Percentiles rank a stretch among this genome's conserved stretches.
Conservation (phyloP, 2,113 vertebrate genomes). For the Tricholaema leucomelas region DNA sequence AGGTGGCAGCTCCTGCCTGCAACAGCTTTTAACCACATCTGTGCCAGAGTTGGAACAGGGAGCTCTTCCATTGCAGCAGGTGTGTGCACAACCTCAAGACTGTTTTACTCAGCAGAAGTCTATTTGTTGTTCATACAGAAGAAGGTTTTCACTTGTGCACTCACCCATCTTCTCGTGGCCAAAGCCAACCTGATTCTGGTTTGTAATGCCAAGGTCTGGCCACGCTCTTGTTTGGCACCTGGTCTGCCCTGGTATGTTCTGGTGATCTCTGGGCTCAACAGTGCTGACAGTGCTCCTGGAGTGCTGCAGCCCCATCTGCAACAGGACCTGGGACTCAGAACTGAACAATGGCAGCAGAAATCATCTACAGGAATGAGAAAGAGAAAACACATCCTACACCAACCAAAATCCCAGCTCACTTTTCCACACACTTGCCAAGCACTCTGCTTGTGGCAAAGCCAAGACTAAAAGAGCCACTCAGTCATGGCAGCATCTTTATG, state of each 20-base stretch:
- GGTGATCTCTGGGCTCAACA: fast-evolving
- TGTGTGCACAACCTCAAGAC: fast-evolving
- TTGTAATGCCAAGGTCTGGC: not conserved
- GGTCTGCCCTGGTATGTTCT: fast-evolving
- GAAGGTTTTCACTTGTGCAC: not conserved
- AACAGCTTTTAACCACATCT: not conserved
- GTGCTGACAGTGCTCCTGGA: not conserved
- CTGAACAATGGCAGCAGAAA: not conserved
- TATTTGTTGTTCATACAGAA: not conserved
- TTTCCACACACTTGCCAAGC: not conserved
- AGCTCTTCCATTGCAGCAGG: not conserved
- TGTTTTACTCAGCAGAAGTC: not conserved
- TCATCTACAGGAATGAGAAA: not conserved
- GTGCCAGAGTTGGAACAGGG: not conserved
- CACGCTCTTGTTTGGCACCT: not conserved
- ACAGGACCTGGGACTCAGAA: not conserved
- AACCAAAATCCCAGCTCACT: not conserved
- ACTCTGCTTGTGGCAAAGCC: not conserved
- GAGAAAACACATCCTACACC: not conserved
- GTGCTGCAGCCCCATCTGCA: not conserved
- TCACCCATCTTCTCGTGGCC: not conserved
- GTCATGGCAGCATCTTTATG: not conserved
- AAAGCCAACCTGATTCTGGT: not conserved
- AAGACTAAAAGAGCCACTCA: not conserved
- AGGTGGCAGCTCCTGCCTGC: not conserved